These are phyloP conservation scores for Eilema griseolum DNA, from an alignment of 2,888 invertebrate species.

Conservation along the genomic window DNA sequence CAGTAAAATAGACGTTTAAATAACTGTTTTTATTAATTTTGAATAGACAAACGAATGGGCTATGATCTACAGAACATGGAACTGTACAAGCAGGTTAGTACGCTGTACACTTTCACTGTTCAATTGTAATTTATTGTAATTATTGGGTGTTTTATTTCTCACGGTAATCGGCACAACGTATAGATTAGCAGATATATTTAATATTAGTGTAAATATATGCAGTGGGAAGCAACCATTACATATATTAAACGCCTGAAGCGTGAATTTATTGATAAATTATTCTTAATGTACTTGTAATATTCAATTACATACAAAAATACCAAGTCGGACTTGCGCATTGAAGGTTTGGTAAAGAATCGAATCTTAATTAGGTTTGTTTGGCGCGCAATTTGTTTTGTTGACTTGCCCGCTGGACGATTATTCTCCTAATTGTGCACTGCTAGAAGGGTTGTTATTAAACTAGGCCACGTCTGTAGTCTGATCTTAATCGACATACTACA, in stretches of 20 bases:
- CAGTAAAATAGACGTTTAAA: conserved; percentile 17
- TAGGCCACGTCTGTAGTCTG: too few species aligned
- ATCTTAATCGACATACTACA: too few species aligned
- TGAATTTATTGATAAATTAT: conserved; percentile 5
- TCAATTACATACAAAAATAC: not conserved
- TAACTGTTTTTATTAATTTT: conserved; percentile 34
- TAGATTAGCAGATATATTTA: conserved; percentile 25
- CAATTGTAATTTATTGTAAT: conserved; percentile 48
- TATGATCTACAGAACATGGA: conserved; percentile 34
- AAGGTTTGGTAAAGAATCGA: too few species aligned
- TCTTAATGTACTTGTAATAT: conserved; percentile 2
- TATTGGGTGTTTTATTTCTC: conserved; percentile 42
- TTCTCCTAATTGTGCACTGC: too few species aligned
- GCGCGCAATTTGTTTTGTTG: too few species aligned
- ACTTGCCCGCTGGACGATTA: too few species aligned
- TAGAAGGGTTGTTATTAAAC: too few species aligned
- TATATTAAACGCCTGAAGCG: conserved; percentile 11
- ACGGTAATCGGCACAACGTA: conserved; percentile 39
- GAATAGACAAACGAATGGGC: conserved; percentile 26
- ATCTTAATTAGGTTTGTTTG: too few species aligned
- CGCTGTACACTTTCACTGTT: conserved; percentile 27
- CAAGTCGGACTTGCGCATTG: too few species aligned
- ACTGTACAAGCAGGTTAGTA: conserved; percentile 30
- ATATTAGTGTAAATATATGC: conserved; percentile 6
- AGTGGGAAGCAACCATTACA: conserved; percentile 6